Evolutionary conservation across 1,140 invertebrate genomes (phyloP).

Genomic region (Lasaia peninsularis): DNA sequence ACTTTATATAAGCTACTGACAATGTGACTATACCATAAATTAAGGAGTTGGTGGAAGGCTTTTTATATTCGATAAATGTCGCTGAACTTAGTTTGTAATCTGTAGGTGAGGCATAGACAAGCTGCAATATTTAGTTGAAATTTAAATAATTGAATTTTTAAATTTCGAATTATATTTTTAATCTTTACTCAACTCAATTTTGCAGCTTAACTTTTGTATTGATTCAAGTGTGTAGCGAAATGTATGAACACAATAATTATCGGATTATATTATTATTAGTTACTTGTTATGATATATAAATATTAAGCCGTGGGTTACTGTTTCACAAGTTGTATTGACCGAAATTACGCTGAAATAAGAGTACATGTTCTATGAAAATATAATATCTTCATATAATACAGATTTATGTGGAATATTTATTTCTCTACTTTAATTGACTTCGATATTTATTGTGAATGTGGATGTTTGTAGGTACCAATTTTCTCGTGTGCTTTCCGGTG

Average conservation of each 20-base stretch:
- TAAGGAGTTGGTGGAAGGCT: slow-evolving; percentile 45
- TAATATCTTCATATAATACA: slow-evolving; percentile 74
- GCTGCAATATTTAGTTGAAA: slow-evolving; percentile 39
- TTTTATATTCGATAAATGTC: slow-evolving; percentile 57
- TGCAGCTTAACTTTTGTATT: slow-evolving; percentile 58
- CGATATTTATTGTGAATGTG: no score
- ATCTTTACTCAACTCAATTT: slow-evolving; percentile 32
- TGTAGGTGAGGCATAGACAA: slow-evolving; percentile 49
- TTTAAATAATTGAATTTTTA: slow-evolving; percentile 18
- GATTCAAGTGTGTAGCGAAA: slow-evolving; percentile 62
- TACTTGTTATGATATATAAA: slow-evolving; percentile 69
- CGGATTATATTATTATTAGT: slow-evolving; percentile 67
- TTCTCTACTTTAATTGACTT: neutral
- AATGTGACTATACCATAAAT: slow-evolving; percentile 12
- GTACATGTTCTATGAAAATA: slow-evolving; percentile 76
- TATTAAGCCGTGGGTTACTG: slow-evolving; percentile 37
- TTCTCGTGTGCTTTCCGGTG: no score
- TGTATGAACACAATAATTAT: slow-evolving; percentile 69
- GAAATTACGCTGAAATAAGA: slow-evolving; percentile 64
- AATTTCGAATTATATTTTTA: slow-evolving; percentile 20
- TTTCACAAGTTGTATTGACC: slow-evolving; percentile 69
- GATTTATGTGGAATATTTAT: slow-evolving; percentile 44
- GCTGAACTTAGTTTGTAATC: slow-evolving; percentile 62
- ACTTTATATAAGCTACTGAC: neutral
- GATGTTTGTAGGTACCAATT: no score